Evolutionary conservation across 2,797 vertebrate species (phyloP), one percentile per base, ranked within the genome.

Genomic region (Hirundo rustica): DNA sequence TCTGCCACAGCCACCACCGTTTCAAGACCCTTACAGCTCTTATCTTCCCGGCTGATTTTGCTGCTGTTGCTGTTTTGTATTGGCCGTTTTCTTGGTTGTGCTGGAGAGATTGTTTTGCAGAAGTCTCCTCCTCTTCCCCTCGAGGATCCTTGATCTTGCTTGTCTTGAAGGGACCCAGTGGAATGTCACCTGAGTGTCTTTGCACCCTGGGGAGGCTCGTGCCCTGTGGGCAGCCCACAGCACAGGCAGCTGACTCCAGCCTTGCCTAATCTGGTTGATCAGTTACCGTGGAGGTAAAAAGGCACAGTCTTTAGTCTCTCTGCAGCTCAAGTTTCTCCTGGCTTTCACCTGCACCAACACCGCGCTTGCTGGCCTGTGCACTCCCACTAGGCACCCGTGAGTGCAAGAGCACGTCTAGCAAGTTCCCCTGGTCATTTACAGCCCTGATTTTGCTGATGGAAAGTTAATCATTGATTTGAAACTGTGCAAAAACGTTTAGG

Each of bases 381-480:
- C 36, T 92, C 79, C 47, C 50, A 12, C n/a, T 18, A 3, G 4
- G 11, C 38, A n/a, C 13, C 75, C 6, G 1, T 26, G 74, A 71
- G 81, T 79, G 79, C 88, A 64, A 38, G 61, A 67, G 54, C 85
- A 50, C 2, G 10, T 61, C 25, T 14, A 48, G 48, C 34, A 67
- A 68, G 47, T 50, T 65, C 54, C 30, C 42, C 30, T 0, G 0
- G n/a, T 58, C 11, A 1, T 89, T 95, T 92, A 71, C 40, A 40
- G 36, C 61, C 77, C 23, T 70, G 26, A 9, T 51, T 85, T 67
- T 68, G 42, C 62, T 83, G 54, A 71, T 82, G 89, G 65, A 95
- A 95, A 94, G 89, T 93, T 95, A 96, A 92, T 92, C 36, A 83
- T 91, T 96, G 83, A 48, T 89, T 94, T 85, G 67, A 85, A 93